These are phyloP conservation scores for Dermochelys coriacea DNA, from an alignment of 2,797 vertebrate species.

Conservation along the genomic window DNA sequence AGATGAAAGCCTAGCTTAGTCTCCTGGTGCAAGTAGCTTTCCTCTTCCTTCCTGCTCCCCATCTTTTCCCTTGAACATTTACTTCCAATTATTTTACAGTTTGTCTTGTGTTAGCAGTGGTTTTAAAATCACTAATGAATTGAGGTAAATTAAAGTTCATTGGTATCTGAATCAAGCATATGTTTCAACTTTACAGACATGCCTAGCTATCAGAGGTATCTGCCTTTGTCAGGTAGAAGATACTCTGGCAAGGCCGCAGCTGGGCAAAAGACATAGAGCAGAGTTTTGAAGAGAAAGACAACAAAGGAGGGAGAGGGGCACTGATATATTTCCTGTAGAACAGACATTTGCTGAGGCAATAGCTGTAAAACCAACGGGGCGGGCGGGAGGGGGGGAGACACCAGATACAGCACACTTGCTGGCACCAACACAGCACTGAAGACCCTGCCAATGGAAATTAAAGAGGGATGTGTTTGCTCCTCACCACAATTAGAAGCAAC, in stretches of 20 bases:
- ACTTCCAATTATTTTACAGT: conserved; percentile 75
- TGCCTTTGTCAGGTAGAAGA: conserved; percentile 74
- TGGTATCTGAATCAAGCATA: conserved; percentile 69
- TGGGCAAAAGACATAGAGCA: conserved; percentile 74
- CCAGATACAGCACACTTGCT: conserved; percentile 41
- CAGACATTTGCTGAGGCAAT: conserved; percentile 53
- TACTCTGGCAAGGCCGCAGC: conserved; percentile 62
- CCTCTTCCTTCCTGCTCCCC: conserved; percentile 16
- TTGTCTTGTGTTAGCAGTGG: conserved; percentile 57
- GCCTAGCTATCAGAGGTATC: conserved; percentile 77
- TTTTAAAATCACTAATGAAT: conserved; percentile 74
- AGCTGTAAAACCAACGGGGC: conserved; percentile 39
- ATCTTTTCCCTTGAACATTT: conserved; percentile 54
- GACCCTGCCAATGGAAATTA: conserved; percentile 72
- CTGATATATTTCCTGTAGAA: background rate
- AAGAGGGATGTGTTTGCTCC: conserved; percentile 68
- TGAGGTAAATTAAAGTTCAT: conserved; percentile 74
- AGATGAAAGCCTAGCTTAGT: conserved; percentile 76
- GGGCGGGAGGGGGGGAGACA: background rate
- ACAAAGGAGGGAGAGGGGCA: background rate
- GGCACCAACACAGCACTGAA: conserved; percentile 28
- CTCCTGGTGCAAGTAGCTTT: conserved; percentile 45
- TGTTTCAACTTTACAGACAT: conserved; percentile 42
- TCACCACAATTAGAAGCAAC: conserved; percentile 70
- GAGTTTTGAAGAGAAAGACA: conserved; percentile 52